Conservation (phyloP, 2,888 invertebrate genomes). For the Lithophane semibrunnea region DNA sequence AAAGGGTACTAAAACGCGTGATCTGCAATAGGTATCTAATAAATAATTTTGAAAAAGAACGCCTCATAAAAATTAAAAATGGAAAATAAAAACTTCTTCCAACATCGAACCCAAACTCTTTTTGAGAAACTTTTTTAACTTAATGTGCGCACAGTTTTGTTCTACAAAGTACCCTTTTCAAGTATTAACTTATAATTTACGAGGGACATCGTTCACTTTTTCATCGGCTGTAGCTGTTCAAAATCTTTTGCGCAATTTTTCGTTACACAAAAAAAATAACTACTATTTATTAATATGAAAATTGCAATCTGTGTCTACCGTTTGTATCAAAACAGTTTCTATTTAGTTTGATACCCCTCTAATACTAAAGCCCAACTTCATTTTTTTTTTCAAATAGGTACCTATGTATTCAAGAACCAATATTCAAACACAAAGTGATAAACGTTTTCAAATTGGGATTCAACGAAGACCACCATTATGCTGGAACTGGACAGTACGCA, state of each 20-base stretch:
- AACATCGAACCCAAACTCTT: slow-evolving; percentile 29
- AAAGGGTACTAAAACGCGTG: neutral
- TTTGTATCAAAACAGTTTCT: neutral
- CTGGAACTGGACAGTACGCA: too few species aligned
- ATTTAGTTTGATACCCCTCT: neutral
- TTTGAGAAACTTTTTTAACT: slow-evolving; percentile 20
- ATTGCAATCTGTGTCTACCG: neutral
- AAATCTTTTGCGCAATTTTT: neutral
- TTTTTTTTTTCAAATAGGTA: neutral
- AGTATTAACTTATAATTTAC: slow-evolving; percentile 35
- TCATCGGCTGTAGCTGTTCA: neutral
- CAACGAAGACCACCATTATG: neutral
- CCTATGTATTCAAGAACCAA: neutral
- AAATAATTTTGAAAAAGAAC: neutral
- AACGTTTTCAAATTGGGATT: neutral
- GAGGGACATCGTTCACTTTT: slow-evolving; percentile 6
- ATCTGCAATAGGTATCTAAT: too few species aligned
- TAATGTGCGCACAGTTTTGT: slow-evolving; percentile 24
- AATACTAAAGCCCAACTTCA: neutral
- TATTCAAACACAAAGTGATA: neutral
- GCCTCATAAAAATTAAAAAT: neutral
- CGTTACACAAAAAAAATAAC: neutral
- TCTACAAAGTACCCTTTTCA: slow-evolving; percentile 12
- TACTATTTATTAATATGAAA: neutral
- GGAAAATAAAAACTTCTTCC: neutral